Conservation (phyloP, 2,113 vertebrate species). For the Heliornis fulica region DNA sequence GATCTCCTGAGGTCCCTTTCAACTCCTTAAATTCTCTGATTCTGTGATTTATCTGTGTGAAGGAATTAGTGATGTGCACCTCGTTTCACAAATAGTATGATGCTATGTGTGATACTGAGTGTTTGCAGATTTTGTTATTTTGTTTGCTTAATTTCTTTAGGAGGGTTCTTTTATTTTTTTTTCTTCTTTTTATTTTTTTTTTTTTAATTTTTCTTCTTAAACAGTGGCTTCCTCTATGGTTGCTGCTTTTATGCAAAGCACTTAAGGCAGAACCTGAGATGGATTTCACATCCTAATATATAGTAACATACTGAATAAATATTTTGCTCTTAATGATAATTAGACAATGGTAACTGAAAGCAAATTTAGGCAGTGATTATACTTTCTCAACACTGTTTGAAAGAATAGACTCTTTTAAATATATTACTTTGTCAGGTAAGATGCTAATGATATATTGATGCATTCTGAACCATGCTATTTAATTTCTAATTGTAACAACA, state of each 20-base stretch:
- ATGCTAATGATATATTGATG: conserved; percentile 61
- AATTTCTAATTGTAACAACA: conserved; percentile 58
- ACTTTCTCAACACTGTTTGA: conserved; percentile 54
- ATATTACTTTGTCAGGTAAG: conserved; percentile 36
- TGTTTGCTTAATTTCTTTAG: background rate
- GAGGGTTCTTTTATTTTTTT: background rate
- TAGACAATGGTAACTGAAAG: conserved; percentile 66
- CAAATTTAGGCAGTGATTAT: conserved; percentile 60
- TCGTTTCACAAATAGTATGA: background rate
- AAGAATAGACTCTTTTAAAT: conserved; percentile 61
- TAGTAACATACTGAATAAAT: conserved; percentile 22
- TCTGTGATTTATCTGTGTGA: background rate
- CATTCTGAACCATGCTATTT: conserved; percentile 58
- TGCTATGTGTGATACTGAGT: background rate
- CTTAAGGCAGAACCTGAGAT: background rate
- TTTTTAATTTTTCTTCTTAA: background rate
- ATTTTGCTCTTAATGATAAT: conserved; percentile 53
- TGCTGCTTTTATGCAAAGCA: background rate
- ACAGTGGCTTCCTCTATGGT: background rate
- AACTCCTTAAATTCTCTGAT: no score
- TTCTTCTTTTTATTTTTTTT: no score
- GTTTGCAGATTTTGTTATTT: background rate
- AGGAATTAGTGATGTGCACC: background rate
- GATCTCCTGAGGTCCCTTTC: no score
- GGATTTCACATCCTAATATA: conserved; percentile 22